Percentiles rank a stretch among this genome's conserved stretches.
Conservation (phyloP, 92 coral and sea anemone species). For the Epizoanthus fatuus region DNA sequence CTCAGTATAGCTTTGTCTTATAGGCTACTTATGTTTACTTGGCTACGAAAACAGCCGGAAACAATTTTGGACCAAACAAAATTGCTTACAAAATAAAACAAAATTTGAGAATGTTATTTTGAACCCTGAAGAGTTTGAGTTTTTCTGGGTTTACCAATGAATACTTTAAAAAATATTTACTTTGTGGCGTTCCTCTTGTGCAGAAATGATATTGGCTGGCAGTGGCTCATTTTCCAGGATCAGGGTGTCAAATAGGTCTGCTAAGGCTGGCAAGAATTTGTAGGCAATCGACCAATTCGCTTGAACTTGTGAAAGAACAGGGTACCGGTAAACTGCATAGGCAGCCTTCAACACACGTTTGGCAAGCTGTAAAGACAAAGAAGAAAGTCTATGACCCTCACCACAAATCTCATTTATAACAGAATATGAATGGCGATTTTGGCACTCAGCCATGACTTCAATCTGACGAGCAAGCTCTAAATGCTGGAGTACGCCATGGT, state of each 20-base stretch:
- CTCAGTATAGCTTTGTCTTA: too few relatives aligned
- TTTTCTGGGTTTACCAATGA: too few relatives aligned
- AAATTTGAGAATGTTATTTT: too few relatives aligned
- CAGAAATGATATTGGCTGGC: not conserved
- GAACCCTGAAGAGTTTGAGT: too few relatives aligned
- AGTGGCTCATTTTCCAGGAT: not conserved
- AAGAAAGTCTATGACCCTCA: not conserved
- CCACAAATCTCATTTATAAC: constrained; percentile 8
- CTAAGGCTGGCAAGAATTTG: not conserved
- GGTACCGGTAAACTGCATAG: not conserved
- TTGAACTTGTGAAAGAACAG: constrained; percentile 15
- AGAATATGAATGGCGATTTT: constrained; percentile 11
- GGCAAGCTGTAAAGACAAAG: not conserved
- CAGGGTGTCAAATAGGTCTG: constrained; percentile 6
- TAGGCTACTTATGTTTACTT: too few relatives aligned
- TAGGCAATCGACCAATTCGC: not conserved
- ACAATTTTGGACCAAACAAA: too few relatives aligned
- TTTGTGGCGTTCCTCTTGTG: constrained; percentile 2
- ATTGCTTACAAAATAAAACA: too few relatives aligned
- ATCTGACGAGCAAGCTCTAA: not conserved
- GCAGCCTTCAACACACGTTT: not conserved
- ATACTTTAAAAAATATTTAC: not conserved
- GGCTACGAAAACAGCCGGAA: too few relatives aligned
- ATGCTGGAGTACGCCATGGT: constrained; percentile 15
- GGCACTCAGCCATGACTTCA: constrained; percentile 5